phyloP scores from a whole-genome alignment of 2,113 vertebrate species.

The Psammodynastes pulverulentus region DNA sequence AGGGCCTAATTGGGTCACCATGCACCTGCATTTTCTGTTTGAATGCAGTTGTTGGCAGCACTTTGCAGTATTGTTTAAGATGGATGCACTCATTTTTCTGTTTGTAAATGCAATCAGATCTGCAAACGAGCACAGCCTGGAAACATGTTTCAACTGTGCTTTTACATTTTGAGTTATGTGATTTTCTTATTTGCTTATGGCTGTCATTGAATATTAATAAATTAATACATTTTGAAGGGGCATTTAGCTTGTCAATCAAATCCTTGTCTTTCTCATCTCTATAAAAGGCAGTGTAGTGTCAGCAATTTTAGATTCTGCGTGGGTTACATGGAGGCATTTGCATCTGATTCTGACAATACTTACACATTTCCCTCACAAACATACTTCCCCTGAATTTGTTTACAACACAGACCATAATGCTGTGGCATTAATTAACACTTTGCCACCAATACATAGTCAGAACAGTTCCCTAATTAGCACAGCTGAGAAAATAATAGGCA shows the following conservation, averaged over 20 bases:
- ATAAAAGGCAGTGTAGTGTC: neutral
- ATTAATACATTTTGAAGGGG: neutral
- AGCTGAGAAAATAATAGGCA: conserved; percentile 27
- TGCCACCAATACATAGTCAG: conserved; percentile 6
- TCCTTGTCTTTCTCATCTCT: neutral
- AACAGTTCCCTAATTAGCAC: conserved; percentile 28
- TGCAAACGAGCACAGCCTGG: neutral
- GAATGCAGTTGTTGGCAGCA: neutral
- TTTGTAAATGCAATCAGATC: neutral
- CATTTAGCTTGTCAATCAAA: neutral
- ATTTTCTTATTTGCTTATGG: neutral
- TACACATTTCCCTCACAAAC: neutral
- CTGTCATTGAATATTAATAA: neutral
- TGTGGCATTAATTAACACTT: conserved; percentile 18
- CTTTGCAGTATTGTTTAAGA: neutral
- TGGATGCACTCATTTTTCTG: neutral
- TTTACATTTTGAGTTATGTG: neutral
- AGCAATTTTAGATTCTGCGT: neutral
- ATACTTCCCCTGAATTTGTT: conserved; percentile 2
- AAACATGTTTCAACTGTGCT: neutral
- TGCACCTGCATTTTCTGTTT: neutral
- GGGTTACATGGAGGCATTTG: neutral
- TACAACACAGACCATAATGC: conserved; percentile 13
- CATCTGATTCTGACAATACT: neutral
- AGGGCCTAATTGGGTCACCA: neutral